Base-by-base conservation (phyloP, 1,140 invertebrate genomes). In the Lordiphosa mommai region DNA sequence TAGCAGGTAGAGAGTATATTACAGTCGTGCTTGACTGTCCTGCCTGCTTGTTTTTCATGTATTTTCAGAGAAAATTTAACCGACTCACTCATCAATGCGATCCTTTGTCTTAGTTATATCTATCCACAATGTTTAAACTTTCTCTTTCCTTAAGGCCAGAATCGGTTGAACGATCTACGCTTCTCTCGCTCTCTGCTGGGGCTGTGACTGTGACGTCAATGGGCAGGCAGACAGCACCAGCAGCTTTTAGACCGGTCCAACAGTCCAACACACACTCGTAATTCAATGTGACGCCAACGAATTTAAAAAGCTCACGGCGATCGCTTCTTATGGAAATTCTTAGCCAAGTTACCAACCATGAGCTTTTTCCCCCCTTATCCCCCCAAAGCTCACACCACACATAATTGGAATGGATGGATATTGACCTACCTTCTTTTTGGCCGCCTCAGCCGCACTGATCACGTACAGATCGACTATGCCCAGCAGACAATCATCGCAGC, bases 401-500 rank as follows among this genome's bases (percentile, higher is more conserved):
- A 16, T 7, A 30, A 13, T 17, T 33, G 14, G 8, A 2, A n/a
- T 10, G 13, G 14, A 30, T n/a, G n/a, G n/a, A n/a, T n/a, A 10
- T 53, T 23, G 20, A 23, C 90, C 80, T 89, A 92, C 92, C 93
- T 94, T 94, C 93, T 94, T 94, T 90, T 92, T 94, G 40, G 90
- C 90, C 23, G 90, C 89, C 65, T 90, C 91, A 34, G 89, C 85
- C 27, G 91, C 91, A 60, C 92, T 92, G 58, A 93, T 91, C 46
- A 92, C 91, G 72, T 92, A 93, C 44, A 92, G 89, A 90, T 96
- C 95, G 55, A 93, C 94, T 66, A 95, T 95, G 3, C 94, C 95
- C 55, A 96, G 90, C 29, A 96, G 89, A 63, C 95, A 96, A 88
- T 96, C 95, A 84, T 96, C 95, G 88, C 95, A 96, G 23, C 92